Percentiles rank a stretch among this genome's conserved stretches.
Evolutionary conservation across 2,113 vertebrate species (phyloP).

Genomic region (Galemys pyrenaicus): DNA sequence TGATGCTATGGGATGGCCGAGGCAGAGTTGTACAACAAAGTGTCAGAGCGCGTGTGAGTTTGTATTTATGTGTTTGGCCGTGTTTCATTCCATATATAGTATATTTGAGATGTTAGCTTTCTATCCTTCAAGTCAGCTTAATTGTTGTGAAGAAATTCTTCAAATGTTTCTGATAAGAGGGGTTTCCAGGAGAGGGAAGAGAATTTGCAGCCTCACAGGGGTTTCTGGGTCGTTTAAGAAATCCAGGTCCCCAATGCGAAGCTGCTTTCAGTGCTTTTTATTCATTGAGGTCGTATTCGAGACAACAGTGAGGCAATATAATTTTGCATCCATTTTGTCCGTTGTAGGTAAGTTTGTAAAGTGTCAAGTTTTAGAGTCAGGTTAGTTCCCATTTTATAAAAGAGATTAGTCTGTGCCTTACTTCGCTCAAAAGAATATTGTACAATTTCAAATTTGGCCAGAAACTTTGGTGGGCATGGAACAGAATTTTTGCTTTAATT

Average conservation of each 20-base stretch:
- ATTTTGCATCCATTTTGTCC: constrained; percentile 76
- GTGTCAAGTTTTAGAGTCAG: constrained; percentile 5
- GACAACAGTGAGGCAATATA: background rate
- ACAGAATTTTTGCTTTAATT: constrained; percentile 66
- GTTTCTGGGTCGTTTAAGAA: background rate
- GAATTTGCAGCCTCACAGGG: background rate
- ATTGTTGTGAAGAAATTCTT: constrained; percentile 79
- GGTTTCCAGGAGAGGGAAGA: constrained; percentile 49
- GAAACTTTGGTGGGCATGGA: constrained; percentile 58
- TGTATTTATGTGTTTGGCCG: constrained; percentile 74
- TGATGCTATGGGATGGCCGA: constrained; percentile 37
- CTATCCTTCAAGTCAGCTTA: constrained; percentile 77
- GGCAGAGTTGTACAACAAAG: background rate
- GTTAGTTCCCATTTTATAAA: constrained; percentile 42
- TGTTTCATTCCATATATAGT: constrained; percentile 82
- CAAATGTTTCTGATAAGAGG: constrained; percentile 80
- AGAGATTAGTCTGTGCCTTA: background rate
- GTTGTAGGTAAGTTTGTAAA: constrained; percentile 58
- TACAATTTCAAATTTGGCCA: constrained; percentile 42
- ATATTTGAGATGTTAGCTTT: constrained; percentile 77
- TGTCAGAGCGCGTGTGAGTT: constrained; percentile 48
- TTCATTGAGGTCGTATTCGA: constrained; percentile 69
- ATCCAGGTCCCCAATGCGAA: fast-evolving
- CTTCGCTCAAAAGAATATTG: constrained; percentile 15
- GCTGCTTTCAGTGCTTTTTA: constrained; percentile 25